Evolutionary conservation across 2,888 invertebrate species (phyloP).

Genomic region (Aleiodes testaceus): DNA sequence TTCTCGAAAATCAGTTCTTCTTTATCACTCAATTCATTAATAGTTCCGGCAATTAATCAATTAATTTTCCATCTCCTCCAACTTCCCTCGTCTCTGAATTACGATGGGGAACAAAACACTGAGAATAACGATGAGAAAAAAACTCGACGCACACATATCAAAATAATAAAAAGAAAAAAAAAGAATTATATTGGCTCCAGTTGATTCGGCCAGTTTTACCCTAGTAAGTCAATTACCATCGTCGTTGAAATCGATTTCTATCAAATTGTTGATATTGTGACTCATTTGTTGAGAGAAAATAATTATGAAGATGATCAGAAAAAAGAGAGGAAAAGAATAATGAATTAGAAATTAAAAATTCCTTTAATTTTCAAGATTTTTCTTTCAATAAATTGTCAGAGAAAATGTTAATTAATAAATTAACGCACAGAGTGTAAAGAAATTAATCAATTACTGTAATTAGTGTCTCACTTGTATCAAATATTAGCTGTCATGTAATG

Average conservation of each 20-base stretch:
- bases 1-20: not conserved
- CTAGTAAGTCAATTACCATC: conserved; percentile 53
- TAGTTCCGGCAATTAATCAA: conserved; percentile 14
- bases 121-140: conserved; percentile 52
- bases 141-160: conserved; percentile 54
- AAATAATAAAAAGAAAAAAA: conserved; percentile 44
- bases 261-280: conserved; percentile 47
- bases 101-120: conserved; percentile 36
- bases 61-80: not conserved
- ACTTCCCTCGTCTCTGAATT: no score
- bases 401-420: no score
- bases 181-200: conserved; percentile 42
- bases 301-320: conserved; percentile 25
- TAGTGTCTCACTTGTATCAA: conserved; percentile 11
- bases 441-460: conserved; percentile 41
- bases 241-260: conserved; percentile 40
- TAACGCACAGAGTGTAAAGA: not conserved
- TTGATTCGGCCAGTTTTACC: conserved; percentile 49
- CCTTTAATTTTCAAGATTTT: not conserved
- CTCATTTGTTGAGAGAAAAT: conserved; percentile 37
- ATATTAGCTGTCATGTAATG: conserved; percentile 15
- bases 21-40: conserved; percentile 18
- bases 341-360: not conserved
- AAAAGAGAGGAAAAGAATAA: not conserved
- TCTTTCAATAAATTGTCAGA: not conserved